Percentiles rank a stretch among this genome's conserved stretches.
Evolutionary conservation across 2,113 vertebrate genomes (phyloP).

Genomic region (Chrysochloris asiatica): DNA sequence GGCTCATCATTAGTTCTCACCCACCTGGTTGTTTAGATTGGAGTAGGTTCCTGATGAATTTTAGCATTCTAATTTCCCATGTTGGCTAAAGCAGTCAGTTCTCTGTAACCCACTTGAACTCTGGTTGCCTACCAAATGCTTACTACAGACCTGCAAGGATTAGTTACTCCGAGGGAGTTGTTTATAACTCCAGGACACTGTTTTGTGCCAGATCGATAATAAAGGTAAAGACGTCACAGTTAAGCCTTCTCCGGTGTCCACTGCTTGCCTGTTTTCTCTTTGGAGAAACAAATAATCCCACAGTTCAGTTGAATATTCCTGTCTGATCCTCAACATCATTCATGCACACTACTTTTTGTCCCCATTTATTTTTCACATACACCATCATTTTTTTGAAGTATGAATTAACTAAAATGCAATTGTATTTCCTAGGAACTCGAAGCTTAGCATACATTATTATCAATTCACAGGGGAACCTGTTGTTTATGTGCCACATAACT

Average conservation of each 20-base stretch:
- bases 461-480: too few relatives aligned
- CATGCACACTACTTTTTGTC: not conserved
- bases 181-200: slow-evolving; percentile 3
- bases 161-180: slow-evolving; percentile 41
- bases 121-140: slow-evolving; percentile 43
- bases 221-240: slow-evolving; percentile 40
- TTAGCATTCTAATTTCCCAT: slow-evolving; percentile 27
- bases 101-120: not conserved
- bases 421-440: slow-evolving; percentile 45
- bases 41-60: slow-evolving; percentile 33
- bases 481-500: not conserved
- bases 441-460: slow-evolving; percentile 17
- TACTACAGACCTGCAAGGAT: not conserved
- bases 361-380: slow-evolving; percentile 10
- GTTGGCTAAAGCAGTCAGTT: not conserved
- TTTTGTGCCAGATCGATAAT: slow-evolving; percentile 31
- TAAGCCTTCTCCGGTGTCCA: not conserved
- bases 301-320: not conserved
- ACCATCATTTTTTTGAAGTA: slow-evolving; percentile 38
- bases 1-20: not conserved
- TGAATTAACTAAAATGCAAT: slow-evolving; percentile 42
- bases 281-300: not conserved
- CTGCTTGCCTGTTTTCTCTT: not conserved
- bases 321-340: not conserved
- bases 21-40: not conserved